phyloP scores from a whole-genome alignment of 1,140 invertebrate species.

The Tetramorium simillimum region DNA sequence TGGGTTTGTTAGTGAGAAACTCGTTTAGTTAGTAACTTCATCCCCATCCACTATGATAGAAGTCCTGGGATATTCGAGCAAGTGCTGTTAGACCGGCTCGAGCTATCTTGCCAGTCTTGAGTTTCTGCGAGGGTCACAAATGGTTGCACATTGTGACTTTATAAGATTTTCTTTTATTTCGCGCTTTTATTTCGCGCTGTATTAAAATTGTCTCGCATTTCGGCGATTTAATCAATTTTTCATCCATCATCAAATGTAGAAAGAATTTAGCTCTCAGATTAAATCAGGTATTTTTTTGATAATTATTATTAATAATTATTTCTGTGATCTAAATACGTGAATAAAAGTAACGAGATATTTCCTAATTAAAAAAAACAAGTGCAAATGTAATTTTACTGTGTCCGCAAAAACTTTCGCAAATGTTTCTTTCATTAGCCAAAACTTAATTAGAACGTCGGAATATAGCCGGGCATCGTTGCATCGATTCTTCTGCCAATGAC shows the following conservation, averaged over 20 bases:
- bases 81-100: constrained; percentile 48
- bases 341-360: neutral
- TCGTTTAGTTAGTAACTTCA: constrained; percentile 77
- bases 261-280: neutral
- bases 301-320: neutral
- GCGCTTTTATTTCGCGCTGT: constrained; percentile 38
- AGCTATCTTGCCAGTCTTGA: constrained; percentile 40
- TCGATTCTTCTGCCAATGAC: constrained; percentile 50
- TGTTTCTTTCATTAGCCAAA: constrained; percentile 38
- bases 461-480: constrained; percentile 13
- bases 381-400: neutral
- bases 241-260: neutral
- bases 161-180: constrained; percentile 24
- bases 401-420: constrained; percentile 26
- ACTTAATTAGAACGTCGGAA: constrained; percentile 42
- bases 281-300: neutral
- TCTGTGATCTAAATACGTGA: neutral
- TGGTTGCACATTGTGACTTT: constrained; percentile 13
- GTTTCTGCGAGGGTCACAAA: constrained; percentile 52
- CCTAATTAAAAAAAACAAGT: neutral
- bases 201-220: constrained; percentile 13
- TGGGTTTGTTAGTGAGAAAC: constrained; percentile 78
- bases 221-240: neutral
- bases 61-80: constrained; percentile 67
- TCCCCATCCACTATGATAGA: constrained; percentile 63